Conservation (phyloP, 2,888 invertebrate genomes). For the Hybos culiciformis region DNA sequence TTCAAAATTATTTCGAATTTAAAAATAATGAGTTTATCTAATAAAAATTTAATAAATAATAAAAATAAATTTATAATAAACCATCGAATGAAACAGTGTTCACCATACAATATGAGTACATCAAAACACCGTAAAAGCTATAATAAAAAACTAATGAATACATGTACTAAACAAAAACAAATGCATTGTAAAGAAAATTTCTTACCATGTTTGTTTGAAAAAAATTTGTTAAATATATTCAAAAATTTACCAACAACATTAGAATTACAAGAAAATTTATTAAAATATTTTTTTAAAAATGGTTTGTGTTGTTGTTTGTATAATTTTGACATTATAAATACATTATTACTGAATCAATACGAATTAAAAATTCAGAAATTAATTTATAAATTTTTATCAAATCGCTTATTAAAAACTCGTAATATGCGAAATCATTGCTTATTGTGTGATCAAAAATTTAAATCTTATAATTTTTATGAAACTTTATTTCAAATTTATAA, state of each 20-base stretch:
- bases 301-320: constrained; percentile 33
- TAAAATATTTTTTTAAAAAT: constrained; percentile 24
- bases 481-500: constrained; percentile 23
- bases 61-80: neutral
- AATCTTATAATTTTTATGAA: constrained; percentile 25
- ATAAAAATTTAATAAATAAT: neutral
- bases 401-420: constrained; percentile 25
- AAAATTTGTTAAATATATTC: constrained; percentile 24
- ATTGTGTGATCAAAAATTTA: constrained; percentile 27
- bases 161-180: constrained; percentile 21
- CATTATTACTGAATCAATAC: constrained; percentile 20
- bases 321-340: constrained; percentile 21
- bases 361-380: constrained; percentile 22
- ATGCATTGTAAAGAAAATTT: constrained; percentile 15
- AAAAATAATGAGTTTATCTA: neutral
- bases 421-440: constrained; percentile 21
- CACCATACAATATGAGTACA: neutral
- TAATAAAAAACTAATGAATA: constrained; percentile 16
- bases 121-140: constrained; percentile 14
- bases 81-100: neutral
- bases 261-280: constrained; percentile 23
- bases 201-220: constrained; percentile 29
- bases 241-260: constrained; percentile 15
- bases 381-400: constrained; percentile 27
- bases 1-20: constrained; percentile 19